phyloP scores from a whole-genome alignment of 2,797 vertebrate genomes.

The Malacoraja senta region DNA sequence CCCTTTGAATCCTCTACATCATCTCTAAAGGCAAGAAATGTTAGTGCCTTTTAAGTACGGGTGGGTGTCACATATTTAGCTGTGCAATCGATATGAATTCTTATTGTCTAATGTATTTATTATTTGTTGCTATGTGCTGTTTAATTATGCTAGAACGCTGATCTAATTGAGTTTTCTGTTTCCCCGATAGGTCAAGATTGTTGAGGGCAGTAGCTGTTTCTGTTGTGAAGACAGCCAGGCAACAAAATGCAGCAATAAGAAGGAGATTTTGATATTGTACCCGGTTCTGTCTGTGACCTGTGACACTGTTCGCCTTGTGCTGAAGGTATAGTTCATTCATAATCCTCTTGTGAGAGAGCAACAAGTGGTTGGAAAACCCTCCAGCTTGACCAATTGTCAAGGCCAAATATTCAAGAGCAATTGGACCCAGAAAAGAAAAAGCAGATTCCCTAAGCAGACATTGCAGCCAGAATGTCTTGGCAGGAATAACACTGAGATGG shows the following conservation, averaged over 20 bases:
- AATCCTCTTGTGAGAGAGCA: not conserved
- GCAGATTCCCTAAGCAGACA: not conserved
- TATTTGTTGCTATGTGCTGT: not conserved
- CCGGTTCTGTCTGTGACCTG: slow-evolving; percentile 60
- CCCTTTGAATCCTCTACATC: no score
- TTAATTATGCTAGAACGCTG: no score
- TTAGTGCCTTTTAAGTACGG: not conserved
- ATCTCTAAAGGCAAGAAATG: not conserved
- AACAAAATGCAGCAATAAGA: slow-evolving; percentile 61
- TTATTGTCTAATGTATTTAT: not conserved
- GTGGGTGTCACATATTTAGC: not conserved
- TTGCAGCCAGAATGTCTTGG: not conserved
- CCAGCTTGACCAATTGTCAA: not conserved
- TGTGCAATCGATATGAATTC: not conserved
- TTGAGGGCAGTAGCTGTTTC: slow-evolving; percentile 63
- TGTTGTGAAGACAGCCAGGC: slow-evolving; percentile 68
- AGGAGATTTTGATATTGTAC: slow-evolving; percentile 65
- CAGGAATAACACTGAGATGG: no score
- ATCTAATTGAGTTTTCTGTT: slow-evolving; percentile 38
- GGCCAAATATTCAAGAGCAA: not conserved
- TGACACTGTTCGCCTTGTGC: slow-evolving; percentile 63
- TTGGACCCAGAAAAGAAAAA: not conserved
- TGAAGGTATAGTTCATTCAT: slow-evolving; percentile 62
- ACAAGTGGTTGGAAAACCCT: not conserved
- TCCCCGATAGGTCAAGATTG: slow-evolving; percentile 50